Evolutionary conservation across 2,113 vertebrate genomes (phyloP).

Genomic region (Ophiodon elongatus): DNA sequence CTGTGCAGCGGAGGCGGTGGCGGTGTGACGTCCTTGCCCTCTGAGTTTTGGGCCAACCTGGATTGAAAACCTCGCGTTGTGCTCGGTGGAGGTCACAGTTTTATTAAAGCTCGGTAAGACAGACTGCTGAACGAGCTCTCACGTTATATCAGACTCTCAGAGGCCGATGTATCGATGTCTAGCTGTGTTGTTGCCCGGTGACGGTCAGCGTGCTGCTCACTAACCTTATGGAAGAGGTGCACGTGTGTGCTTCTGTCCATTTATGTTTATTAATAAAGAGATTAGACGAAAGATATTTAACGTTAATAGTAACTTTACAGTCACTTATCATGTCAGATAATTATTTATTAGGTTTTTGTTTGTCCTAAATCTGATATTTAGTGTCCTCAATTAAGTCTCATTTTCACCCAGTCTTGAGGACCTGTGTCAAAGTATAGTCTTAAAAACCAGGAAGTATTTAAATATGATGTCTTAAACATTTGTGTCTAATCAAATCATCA

Average conservation of each 20-base stretch:
- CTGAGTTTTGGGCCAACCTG: conserved; percentile 5
- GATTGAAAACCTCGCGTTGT: background rate
- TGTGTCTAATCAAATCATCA: background rate
- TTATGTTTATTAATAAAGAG: background rate
- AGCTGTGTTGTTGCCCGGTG: background rate
- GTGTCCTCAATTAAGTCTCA: background rate
- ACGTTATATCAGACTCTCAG: fast-evolving
- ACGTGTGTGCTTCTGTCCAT: background rate
- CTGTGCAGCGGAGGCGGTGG: background rate
- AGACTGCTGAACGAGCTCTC: background rate
- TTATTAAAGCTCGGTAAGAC: conserved; percentile 35
- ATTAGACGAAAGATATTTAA: too few species aligned
- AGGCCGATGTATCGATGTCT: background rate
- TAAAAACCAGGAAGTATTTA: background rate
- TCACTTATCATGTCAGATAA: background rate
- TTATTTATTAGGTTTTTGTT: background rate
- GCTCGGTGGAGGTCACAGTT: background rate
- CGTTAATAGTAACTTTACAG: too few species aligned
- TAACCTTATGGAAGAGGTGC: background rate
- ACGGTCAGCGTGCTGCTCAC: conserved; percentile 13
- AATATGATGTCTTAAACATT: background rate
- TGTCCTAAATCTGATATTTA: background rate
- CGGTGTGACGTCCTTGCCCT: conserved; percentile 69
- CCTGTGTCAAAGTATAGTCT: background rate
- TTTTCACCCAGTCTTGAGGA: background rate